A percentile compares a stretch with the other conserved stretches of the same genome.
Conservation (phyloP, 2,888 invertebrate species). For the Nemotelus pantherinus region DNA sequence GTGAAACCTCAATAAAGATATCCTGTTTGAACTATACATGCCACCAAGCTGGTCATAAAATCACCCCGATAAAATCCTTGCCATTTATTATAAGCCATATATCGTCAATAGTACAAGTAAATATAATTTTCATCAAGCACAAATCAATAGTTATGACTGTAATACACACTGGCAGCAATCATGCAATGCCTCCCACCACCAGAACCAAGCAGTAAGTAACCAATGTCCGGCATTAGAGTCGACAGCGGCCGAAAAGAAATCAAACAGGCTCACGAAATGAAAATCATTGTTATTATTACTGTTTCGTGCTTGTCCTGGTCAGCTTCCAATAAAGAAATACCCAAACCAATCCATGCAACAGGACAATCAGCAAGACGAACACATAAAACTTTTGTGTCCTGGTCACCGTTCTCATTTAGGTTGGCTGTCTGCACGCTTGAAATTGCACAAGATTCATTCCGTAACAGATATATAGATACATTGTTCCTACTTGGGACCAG, state of each 20-base stretch:
- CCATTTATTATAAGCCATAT: slow-evolving; percentile 47
- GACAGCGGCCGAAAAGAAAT: background rate
- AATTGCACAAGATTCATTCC: slow-evolving; percentile 20
- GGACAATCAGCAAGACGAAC: slow-evolving; percentile 18
- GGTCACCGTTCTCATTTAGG: background rate
- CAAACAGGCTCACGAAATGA: slow-evolving; percentile 15
- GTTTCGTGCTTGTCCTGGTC: background rate
- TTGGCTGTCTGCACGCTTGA: background rate
- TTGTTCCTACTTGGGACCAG: background rate
- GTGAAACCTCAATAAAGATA: no score
- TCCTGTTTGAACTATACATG: no score
- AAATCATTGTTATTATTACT: slow-evolving; percentile 35
- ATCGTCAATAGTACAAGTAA: slow-evolving; percentile 51
- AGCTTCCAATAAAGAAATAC: slow-evolving; percentile 31
- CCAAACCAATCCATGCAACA: slow-evolving; percentile 22
- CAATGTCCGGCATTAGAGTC: slow-evolving; percentile 5
- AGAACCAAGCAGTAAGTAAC: slow-evolving; percentile 12
- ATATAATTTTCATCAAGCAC: slow-evolving; percentile 53
- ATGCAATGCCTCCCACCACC: background rate
- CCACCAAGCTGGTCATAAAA: slow-evolving; percentile 3
- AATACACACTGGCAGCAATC: background rate
- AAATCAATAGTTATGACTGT: slow-evolving; percentile 53
- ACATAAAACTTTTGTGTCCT: slow-evolving; percentile 32
- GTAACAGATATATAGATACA: background rate
- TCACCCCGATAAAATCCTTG: slow-evolving; percentile 46